Evolutionary conservation across 1,140 invertebrate genomes (phyloP), one percentile per base, ranked within the genome.

Genomic region (Pseudomyrmex cubaensis): DNA sequence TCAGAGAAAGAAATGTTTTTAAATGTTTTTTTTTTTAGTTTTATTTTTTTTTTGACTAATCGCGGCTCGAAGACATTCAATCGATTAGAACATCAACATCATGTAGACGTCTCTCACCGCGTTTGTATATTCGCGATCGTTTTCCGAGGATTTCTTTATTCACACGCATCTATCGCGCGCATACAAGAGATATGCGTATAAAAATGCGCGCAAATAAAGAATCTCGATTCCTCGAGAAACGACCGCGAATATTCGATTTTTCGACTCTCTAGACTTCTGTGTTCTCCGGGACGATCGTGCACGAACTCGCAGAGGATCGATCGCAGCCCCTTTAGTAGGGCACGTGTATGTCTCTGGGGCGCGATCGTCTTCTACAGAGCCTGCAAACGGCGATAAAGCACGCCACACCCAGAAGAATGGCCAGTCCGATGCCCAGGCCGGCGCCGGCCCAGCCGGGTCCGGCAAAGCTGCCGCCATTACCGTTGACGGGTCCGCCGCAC

Each of bases 351-450:
- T 94, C 93, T 72, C 94, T 91, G 20, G 92, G 92, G 25, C 90
- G 90, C 35, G 88, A 89, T 66, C 93, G 92, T 66, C 93, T 91
- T 73, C 93, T 92, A 80, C 95, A 95, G 52, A 94, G 85, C 17
- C 94, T 93, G 83, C 95, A 95, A 50, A 95, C 89, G 4, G 93
- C 86, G 15, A 95, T 80, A 10, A 95, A 85, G 61, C 94, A 95
- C 7, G 90, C 87, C 0, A 95, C 82, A 4, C 92, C 93, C 2
- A 95, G 85, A 0, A 95, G 83, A 69, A 94, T 76, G 0, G 93
- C 93, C 3, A 95, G 87, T 13, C 91, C 93, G 7, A 93, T 93
- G 4, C 94, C 94, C 0, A 95, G 75, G 10, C 93, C 93, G 15
- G 93, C 93, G 0, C 93, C 93, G 2, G 93, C 91, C 93, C 93